Conservation (phyloP, 2,888 invertebrate species). For the Agelastica alni region DNA sequence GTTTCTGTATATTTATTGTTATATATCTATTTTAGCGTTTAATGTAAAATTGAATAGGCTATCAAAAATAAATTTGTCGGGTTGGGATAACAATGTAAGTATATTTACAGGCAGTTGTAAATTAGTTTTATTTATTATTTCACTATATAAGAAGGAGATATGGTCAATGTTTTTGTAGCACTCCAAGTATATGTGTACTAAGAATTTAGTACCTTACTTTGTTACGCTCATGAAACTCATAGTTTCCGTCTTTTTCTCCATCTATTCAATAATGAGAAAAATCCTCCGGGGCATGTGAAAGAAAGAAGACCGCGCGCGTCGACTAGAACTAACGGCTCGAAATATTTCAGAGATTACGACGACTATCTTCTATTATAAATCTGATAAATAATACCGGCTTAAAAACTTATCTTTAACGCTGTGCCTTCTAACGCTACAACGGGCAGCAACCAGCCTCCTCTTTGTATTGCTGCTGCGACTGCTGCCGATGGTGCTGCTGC, state of each 20-base stretch:
- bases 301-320: constrained; percentile 20
- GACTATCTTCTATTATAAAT: constrained; percentile 28
- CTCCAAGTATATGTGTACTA: too few species aligned
- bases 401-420: constrained; percentile 16
- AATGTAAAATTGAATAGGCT: too few species aligned
- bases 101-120: too few species aligned
- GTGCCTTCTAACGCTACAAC: constrained; percentile 3
- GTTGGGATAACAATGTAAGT: too few species aligned
- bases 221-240: constrained; percentile 20
- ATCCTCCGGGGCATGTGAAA: constrained; percentile 23
- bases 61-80: too few species aligned
- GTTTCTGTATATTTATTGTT: too few species aligned
- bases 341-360: constrained; percentile 27
- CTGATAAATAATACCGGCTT: constrained; percentile 25
- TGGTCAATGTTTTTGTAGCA: too few species aligned
- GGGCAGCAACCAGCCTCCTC: constrained; percentile 4
- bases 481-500: constrained; percentile 2
- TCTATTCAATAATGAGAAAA: constrained; percentile 26
- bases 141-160: too few species aligned
- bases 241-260: constrained; percentile 19
- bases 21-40: too few species aligned
- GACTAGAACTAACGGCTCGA: constrained; percentile 29
- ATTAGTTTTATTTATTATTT: too few species aligned
- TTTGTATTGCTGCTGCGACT: constrained; percentile 13
- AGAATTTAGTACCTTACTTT: too few species aligned